Base-by-base conservation (phyloP, 1,140 invertebrate species). In the Drosophila eugracilis region DNA sequence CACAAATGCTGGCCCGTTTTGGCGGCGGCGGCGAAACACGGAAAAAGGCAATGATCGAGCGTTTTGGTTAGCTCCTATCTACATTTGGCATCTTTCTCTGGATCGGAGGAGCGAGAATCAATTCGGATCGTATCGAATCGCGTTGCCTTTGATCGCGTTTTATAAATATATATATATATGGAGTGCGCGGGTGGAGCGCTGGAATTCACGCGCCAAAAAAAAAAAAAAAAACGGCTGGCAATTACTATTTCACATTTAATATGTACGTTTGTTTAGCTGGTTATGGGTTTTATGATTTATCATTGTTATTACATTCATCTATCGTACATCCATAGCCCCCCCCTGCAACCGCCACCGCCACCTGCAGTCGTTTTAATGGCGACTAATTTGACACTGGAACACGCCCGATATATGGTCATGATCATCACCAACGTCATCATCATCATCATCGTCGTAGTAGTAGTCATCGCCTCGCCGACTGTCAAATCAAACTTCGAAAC, bases 371-470 rank as follows among this genome's bases (percentile, higher is more conserved):
- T 45, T 62, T 70, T 81, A 85, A 84, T 84, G 75, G 54, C 55
- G 39, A 34, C 77, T 86, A 85, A 86, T 85, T 86, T 86, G 80
- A 85, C 80, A 80, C 80, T 79, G 71, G 60, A 63, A 76, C 59
- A 78, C 75, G 79, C 79, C 79, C 58, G 78, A 70, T 49, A 72
- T 66, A 66, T 55, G 49, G 47, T 53, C 66, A 55, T 55, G 19
- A 57, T 76, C 39, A 50, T 57, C 50, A 58, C 59, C 53, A 42
- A 48, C 17, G 17, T 36, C 34, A 36, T 47, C 41, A 34, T 76
- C 66, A 52, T 55, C 30, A 52, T 75, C 50, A 50, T 57, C 50
- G 58, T 62, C 54, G 32, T 49, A 19, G 21, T 42, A 22, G 30
- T 15, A 12, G 3, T 54, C 42, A 7, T 12, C 44, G 24, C 12